These are phyloP conservation scores for Ormyrus labotus DNA, from an alignment of 2,888 invertebrate species.

Conservation along the genomic window DNA sequence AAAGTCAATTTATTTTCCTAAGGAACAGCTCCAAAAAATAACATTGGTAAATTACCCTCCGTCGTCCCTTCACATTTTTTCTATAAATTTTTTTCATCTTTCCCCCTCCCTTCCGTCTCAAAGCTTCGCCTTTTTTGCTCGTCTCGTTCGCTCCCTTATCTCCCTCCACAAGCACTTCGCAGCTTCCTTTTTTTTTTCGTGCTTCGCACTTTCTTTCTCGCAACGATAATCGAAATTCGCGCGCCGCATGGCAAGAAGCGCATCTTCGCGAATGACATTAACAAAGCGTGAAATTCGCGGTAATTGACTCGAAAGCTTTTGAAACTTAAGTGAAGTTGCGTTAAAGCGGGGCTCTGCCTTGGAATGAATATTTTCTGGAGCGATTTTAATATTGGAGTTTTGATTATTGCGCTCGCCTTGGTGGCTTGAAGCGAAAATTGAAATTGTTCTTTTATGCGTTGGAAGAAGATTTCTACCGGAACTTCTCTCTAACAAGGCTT, in stretches of 20 bases:
- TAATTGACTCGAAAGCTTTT: constrained; percentile 46
- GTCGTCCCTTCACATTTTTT: too few relatives aligned
- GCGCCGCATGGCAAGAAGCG: background rate
- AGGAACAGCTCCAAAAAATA: too few relatives aligned
- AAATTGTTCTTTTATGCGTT: background rate
- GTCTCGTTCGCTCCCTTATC: constrained; percentile 6
- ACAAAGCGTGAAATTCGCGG: constrained; percentile 24
- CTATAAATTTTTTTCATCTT: background rate
- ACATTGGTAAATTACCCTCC: too few relatives aligned
- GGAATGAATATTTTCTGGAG: constrained; percentile 29
- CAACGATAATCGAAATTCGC: constrained; percentile 45
- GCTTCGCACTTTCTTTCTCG: background rate
- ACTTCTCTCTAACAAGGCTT: background rate
- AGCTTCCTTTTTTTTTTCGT: background rate
- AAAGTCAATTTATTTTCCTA: too few relatives aligned
- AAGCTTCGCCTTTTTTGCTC: background rate
- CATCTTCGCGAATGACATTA: constrained; percentile 36
- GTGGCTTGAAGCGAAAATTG: constrained; percentile 6
- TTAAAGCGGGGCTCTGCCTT: background rate
- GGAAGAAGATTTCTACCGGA: background rate
- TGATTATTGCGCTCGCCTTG: constrained; percentile 7
- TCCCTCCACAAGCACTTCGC: background rate
- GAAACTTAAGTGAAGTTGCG: constrained; percentile 26
- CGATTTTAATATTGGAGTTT: constrained; percentile 38
- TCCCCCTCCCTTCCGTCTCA: background rate